Percentiles rank a stretch among this genome's conserved stretches.
These are phyloP conservation scores for Stichodactyla mertensii DNA, from an alignment of 64 coral and sea anemone species.

Conservation along the genomic window DNA sequence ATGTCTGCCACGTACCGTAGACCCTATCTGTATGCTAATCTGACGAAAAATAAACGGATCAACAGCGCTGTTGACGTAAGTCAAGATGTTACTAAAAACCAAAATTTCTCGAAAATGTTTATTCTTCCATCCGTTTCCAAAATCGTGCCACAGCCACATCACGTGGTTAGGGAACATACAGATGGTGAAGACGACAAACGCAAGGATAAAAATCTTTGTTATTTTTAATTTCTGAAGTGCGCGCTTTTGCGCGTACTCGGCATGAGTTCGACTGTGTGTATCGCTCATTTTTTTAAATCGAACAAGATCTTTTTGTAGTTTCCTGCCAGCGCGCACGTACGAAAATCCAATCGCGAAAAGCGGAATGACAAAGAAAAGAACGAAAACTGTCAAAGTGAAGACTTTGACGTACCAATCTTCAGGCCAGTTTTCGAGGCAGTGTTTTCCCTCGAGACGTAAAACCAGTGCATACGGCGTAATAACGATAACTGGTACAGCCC, in stretches of 20 bases:
- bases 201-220: slow-evolving; percentile 69
- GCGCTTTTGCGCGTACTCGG: slow-evolving; percentile 44
- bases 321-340: slow-evolving; percentile 55
- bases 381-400: slow-evolving; percentile 75
- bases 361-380: slow-evolving; percentile 77
- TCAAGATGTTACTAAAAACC: slow-evolving; percentile 76
- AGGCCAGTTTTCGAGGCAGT: slow-evolving; percentile 74
- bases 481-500: slow-evolving; percentile 43
- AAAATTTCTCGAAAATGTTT: slow-evolving; percentile 54
- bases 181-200: slow-evolving; percentile 72
- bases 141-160: slow-evolving; percentile 90
- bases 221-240: slow-evolving; percentile 65
- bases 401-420: slow-evolving; percentile 67
- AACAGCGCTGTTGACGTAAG: slow-evolving; percentile 76
- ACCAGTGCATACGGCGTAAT: slow-evolving; percentile 81
- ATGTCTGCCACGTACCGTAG: neutral
- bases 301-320: slow-evolving; percentile 52
- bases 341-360: slow-evolving; percentile 57
- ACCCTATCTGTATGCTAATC: slow-evolving; percentile 11
- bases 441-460: slow-evolving; percentile 41
- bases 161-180: slow-evolving; percentile 92
- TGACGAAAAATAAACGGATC: slow-evolving; percentile 83
- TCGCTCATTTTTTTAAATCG: slow-evolving; percentile 29
- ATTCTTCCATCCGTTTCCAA: slow-evolving; percentile 29
- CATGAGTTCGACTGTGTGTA: slow-evolving; percentile 21